Conservation (phyloP, 2,797 vertebrate genomes). For the Gambelia wislizenii region DNA sequence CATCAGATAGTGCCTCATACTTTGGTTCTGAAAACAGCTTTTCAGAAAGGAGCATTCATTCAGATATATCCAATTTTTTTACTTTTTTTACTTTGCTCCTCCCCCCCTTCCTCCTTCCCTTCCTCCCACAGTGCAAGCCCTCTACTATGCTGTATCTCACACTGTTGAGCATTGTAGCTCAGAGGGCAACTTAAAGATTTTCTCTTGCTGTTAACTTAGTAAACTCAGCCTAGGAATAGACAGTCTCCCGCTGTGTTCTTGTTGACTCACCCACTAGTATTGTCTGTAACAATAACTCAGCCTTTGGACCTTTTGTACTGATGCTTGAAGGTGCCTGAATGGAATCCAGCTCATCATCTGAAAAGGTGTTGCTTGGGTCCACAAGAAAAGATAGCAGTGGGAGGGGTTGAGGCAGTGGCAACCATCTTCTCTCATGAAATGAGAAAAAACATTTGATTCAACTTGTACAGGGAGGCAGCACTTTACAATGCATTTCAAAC, state of each 20-base stretch:
- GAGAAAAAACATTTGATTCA: neutral
- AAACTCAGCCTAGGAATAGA: neutral
- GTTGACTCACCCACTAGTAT: slow-evolving; percentile 7
- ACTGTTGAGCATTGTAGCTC: neutral
- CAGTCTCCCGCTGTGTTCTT: neutral
- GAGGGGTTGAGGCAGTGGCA: neutral
- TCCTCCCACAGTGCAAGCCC: neutral
- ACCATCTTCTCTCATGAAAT: neutral
- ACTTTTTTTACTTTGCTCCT: neutral
- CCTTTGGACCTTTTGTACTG: neutral
- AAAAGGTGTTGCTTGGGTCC: neutral
- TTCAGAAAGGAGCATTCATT: neutral
- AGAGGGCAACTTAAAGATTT: neutral
- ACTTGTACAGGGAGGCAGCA: neutral
- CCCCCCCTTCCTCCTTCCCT: neutral
- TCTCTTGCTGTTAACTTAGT: neutral
- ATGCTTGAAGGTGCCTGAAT: neutral
- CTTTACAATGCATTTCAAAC: neutral
- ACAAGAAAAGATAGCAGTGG: neutral
- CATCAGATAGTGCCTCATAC: neutral
- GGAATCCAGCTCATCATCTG: slow-evolving; percentile 6
- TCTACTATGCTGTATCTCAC: neutral
- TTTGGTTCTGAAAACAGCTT: neutral
- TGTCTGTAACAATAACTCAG: slow-evolving; percentile 12
- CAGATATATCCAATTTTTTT: neutral